A percentile compares a stretch with the other conserved stretches of the same genome.
Evolutionary conservation across 2,888 invertebrate species (phyloP).

Genomic region (Ormyrus nitidulus): DNA sequence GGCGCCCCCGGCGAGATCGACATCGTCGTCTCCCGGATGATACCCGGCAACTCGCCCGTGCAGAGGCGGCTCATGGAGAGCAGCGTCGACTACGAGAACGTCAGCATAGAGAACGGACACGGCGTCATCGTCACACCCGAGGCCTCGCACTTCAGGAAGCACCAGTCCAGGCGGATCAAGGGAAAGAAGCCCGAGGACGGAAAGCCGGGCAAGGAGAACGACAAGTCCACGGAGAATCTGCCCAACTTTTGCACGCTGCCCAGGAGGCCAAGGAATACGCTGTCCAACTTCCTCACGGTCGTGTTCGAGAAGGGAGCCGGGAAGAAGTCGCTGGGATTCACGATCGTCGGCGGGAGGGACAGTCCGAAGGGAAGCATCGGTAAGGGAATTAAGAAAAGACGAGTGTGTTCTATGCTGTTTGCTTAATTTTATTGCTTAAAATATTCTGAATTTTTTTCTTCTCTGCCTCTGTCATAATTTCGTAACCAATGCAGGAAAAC

Average conservation of each 20-base stretch:
- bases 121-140: conserved; percentile 76
- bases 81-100: conserved; percentile 84
- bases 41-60: conserved; percentile 64
- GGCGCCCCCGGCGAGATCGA: conserved; percentile 81
- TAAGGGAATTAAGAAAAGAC: conserved; percentile 49
- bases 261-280: conserved; percentile 82
- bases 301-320: conserved; percentile 88
- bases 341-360: conserved; percentile 91
- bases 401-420: not conserved
- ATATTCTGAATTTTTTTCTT: not conserved
- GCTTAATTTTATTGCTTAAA: conserved; percentile 11
- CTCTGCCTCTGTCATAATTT: too few relatives aligned
- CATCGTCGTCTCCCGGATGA: conserved; percentile 80
- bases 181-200: conserved; percentile 26
- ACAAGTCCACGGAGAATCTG: conserved; percentile 70
- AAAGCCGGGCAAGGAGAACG: conserved; percentile 1
- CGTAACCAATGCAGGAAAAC: too few relatives aligned
- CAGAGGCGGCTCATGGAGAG: conserved; percentile 79
- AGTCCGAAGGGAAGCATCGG: conserved; percentile 89
- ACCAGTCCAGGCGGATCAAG: conserved; percentile 61
- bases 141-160: conserved; percentile 70
- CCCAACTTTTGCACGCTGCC: conserved; percentile 86
- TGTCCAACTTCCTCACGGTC: conserved; percentile 84
- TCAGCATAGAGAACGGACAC: conserved; percentile 75
- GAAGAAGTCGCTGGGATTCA: conserved; percentile 91